Conservation (phyloP, 2,888 invertebrate species). For the Acheta domesticus region DNA sequence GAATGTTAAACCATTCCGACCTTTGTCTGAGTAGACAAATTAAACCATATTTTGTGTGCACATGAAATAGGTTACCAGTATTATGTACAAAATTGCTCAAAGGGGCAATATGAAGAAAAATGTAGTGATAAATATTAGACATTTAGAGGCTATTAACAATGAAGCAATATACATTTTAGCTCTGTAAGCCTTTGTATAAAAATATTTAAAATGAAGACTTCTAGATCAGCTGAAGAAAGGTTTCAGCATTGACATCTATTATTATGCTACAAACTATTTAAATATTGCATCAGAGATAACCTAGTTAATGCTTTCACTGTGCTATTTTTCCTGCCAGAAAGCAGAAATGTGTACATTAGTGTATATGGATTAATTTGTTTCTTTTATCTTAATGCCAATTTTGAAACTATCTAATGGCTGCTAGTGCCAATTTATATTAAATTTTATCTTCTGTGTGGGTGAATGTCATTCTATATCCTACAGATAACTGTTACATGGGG, state of each 20-base stretch:
- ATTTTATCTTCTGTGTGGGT: no score
- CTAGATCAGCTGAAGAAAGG: no score
- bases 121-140: background rate
- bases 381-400: background rate
- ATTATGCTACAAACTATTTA: no score
- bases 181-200: background rate
- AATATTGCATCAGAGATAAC: no score
- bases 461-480: no score
- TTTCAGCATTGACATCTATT: no score
- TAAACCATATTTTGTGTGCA: conserved; percentile 7
- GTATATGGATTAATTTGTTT: background rate
- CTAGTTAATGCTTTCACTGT: background rate
- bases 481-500: no score
- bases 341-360: background rate
- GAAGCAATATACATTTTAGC: conserved; percentile 11
- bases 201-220: no score
- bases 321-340: background rate
- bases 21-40: background rate
- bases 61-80: conserved; percentile 9
- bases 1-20: background rate
- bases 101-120: background rate
- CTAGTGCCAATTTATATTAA: no score
- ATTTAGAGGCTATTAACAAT: background rate
- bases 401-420: no score
- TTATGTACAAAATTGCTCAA: background rate